phyloP scores from a whole-genome alignment of 1,140 invertebrate species.

The Ptiloglossa arizonensis region DNA sequence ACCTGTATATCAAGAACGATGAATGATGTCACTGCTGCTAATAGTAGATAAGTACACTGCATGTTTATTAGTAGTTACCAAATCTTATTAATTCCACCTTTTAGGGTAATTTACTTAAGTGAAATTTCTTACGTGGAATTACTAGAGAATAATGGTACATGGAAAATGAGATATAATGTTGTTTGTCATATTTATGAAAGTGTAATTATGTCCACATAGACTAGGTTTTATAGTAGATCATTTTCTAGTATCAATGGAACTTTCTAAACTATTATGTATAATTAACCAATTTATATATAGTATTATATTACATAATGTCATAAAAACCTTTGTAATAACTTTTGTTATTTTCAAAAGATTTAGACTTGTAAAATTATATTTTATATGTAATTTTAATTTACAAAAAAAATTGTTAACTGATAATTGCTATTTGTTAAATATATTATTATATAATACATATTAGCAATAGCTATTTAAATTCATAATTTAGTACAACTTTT shows the following conservation, averaged over 20 bases:
- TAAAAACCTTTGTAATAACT: neutral
- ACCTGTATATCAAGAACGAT: conserved; percentile 75
- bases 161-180: neutral
- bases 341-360: neutral
- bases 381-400: neutral
- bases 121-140: conserved; percentile 32
- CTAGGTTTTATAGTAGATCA: neutral
- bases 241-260: neutral
- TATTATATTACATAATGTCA: neutral
- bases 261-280: neutral
- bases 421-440: neutral
- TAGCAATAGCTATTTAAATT: neutral
- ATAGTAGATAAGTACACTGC: conserved; percentile 72
- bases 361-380: neutral
- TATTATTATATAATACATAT: neutral
- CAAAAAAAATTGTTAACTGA: neutral
- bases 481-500: neutral
- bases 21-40: conserved; percentile 73
- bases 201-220: conserved; percentile 25
- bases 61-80: conserved; percentile 75
- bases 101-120: conserved; percentile 41
- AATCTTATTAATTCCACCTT: conserved; percentile 42
- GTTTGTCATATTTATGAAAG: neutral
- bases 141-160: neutral
- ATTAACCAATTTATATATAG: too few relatives aligned